Percentiles rank a stretch among this genome's conserved stretches.
Evolutionary conservation across 2,113 vertebrate genomes (phyloP).

Genomic region (Girardinichthys multiradiatus): DNA sequence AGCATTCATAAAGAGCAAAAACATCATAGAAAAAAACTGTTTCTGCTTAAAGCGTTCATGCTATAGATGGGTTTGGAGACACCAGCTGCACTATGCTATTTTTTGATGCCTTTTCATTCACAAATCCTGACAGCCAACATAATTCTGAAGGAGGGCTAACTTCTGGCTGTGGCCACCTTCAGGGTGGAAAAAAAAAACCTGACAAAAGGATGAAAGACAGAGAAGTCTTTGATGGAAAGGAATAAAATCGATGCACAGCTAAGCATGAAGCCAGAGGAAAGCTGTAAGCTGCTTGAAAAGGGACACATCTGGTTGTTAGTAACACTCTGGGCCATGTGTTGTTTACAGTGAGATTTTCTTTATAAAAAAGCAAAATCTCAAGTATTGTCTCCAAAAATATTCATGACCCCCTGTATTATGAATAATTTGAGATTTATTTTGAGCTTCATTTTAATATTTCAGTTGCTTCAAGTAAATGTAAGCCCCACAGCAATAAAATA

Average conservation of each 20-base stretch:
- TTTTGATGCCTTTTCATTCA: conserved; percentile 31
- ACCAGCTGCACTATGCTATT: conserved; percentile 20
- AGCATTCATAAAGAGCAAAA: conserved; percentile 10
- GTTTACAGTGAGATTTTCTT: conserved; percentile 17
- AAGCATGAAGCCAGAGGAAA: conserved; percentile 63
- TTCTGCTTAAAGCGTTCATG: not conserved
- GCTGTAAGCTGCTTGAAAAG: conserved; percentile 54
- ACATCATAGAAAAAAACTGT: conserved; percentile 15
- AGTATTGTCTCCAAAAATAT: not conserved
- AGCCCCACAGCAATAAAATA: not conserved
- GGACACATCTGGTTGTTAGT: conserved; percentile 55
- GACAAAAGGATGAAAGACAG: conserved; percentile 64
- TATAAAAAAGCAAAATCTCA: conserved; percentile 5
- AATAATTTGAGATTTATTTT: not conserved
- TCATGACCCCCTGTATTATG: not conserved
- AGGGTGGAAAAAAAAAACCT: conserved; percentile 20
- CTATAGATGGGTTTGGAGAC: conserved; percentile 4
- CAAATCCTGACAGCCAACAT: conserved; percentile 49
- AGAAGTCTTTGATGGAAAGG: conserved; percentile 57
- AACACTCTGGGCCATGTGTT: conserved; percentile 26
- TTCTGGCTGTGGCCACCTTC: conserved; percentile 26
- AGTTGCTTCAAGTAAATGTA: not conserved
- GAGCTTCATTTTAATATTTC: not conserved
- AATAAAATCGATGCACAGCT: conserved; percentile 62
- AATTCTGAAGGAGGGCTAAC: conserved; percentile 38